Conservation (phyloP, 2,888 invertebrate genomes). For the Rhagonycha lutea region DNA sequence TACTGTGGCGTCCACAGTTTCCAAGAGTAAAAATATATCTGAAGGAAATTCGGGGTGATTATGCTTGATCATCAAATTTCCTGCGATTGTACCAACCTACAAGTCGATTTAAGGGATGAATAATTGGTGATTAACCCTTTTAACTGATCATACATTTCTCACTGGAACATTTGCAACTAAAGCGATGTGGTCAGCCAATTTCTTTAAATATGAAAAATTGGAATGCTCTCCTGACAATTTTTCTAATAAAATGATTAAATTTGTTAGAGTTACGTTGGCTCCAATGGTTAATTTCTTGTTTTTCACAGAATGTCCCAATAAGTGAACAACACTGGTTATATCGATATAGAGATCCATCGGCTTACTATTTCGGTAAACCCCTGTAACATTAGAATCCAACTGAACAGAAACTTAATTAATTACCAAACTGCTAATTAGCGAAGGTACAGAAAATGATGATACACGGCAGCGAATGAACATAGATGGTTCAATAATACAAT, state of each 20-base stretch:
- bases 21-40: constrained; percentile 56
- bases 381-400: constrained; percentile 43
- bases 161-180: constrained; percentile 72
- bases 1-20: constrained; percentile 60
- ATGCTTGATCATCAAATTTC: constrained; percentile 74
- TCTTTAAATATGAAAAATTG: constrained; percentile 63
- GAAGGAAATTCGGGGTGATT: constrained; percentile 71
- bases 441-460: too few species aligned
- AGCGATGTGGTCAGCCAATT: constrained; percentile 66
- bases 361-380: constrained; percentile 43
- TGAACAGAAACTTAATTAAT: too few species aligned
- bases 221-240: constrained; percentile 49
- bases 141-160: constrained; percentile 61
- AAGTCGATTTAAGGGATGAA: neutral
- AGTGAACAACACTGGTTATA: constrained; percentile 61
- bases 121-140: neutral
- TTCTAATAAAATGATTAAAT: constrained; percentile 59
- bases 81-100: constrained; percentile 71
- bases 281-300: constrained; percentile 61
- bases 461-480: too few species aligned
- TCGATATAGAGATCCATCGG: constrained; percentile 65
- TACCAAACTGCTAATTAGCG: too few species aligned
- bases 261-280: constrained; percentile 62
- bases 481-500: too few species aligned
- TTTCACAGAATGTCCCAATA: constrained; percentile 55